These are phyloP conservation scores for Acleris literana DNA, from an alignment of 2,888 invertebrate genomes.

Conservation along the genomic window DNA sequence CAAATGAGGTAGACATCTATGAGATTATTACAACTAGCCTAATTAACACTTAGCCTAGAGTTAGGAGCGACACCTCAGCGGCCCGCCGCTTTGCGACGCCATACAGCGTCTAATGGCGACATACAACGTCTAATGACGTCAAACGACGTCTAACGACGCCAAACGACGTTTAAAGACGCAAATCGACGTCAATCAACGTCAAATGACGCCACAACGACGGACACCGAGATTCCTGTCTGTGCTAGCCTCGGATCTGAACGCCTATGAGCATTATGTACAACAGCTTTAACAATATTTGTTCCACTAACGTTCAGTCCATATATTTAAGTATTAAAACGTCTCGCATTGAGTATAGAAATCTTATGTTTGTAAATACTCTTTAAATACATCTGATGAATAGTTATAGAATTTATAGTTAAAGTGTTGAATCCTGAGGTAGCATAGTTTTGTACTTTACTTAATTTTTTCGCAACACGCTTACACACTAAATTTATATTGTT, in stretches of 20 bases:
- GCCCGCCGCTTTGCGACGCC: slow-evolving; percentile 34
- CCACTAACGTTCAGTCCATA: slow-evolving; percentile 38
- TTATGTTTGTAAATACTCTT: slow-evolving; percentile 49
- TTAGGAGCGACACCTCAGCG: slow-evolving; percentile 66
- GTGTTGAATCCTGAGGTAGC: slow-evolving; percentile 82
- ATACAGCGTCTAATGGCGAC: too few relatives aligned
- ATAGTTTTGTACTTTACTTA: slow-evolving; percentile 80
- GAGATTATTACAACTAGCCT: slow-evolving; percentile 79
- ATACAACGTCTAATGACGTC: not conserved
- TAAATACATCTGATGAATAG: slow-evolving; percentile 55
- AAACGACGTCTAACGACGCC: too few relatives aligned
- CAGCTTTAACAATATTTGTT: slow-evolving; percentile 38
- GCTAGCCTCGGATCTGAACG: slow-evolving; percentile 37
- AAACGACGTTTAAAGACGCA: not conserved
- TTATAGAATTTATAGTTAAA: slow-evolving; percentile 58
- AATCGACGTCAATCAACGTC: not conserved
- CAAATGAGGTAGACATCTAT: slow-evolving; percentile 75
- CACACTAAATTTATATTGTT: slow-evolving; percentile 69
- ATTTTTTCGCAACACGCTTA: slow-evolving; percentile 66
- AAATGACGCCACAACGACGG: not conserved
- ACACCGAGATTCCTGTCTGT: slow-evolving; percentile 25
- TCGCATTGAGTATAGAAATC: slow-evolving; percentile 45
- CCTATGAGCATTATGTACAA: slow-evolving; percentile 38
- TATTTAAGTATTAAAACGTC: slow-evolving; percentile 39
- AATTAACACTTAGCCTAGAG: slow-evolving; percentile 74